Conservation (phyloP, 2,888 invertebrate species). For the Carabus problematicus region DNA sequence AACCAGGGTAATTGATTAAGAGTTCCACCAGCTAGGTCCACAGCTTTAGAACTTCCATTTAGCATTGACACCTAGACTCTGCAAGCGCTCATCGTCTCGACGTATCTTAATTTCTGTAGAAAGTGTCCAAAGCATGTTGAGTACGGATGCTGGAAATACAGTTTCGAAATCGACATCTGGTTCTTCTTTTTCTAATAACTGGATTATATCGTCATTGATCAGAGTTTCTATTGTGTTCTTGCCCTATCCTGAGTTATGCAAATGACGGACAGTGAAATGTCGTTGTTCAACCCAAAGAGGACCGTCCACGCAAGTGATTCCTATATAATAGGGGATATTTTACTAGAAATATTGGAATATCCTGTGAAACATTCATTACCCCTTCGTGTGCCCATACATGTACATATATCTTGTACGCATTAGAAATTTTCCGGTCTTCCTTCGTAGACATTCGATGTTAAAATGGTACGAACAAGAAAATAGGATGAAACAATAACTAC, state of each 20-base stretch:
- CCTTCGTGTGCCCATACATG: constrained; percentile 68
- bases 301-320: constrained; percentile 67
- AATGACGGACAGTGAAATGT: constrained; percentile 61
- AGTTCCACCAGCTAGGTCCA: constrained; percentile 52
- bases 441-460: constrained; percentile 67
- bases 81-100: constrained; percentile 57
- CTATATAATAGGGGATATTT: constrained; percentile 53
- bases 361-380: constrained; percentile 53
- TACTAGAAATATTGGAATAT: not conserved
- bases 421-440: constrained; percentile 74
- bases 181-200: constrained; percentile 48
- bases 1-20: constrained; percentile 69
- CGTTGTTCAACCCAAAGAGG: constrained; percentile 63
- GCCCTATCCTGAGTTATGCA: constrained; percentile 64
- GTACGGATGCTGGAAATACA: constrained; percentile 64
- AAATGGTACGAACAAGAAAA: constrained; percentile 62
- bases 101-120: constrained; percentile 57
- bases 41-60: constrained; percentile 60
- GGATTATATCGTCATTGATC: constrained; percentile 57
- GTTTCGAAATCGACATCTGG: constrained; percentile 51
- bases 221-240: constrained; percentile 59
- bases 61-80: constrained; percentile 61
- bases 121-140: constrained; percentile 72
- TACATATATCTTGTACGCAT: constrained; percentile 71
- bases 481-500: constrained; percentile 65